Conservation (phyloP, 2,797 vertebrate genomes). For the Intellagama lesueurii region DNA sequence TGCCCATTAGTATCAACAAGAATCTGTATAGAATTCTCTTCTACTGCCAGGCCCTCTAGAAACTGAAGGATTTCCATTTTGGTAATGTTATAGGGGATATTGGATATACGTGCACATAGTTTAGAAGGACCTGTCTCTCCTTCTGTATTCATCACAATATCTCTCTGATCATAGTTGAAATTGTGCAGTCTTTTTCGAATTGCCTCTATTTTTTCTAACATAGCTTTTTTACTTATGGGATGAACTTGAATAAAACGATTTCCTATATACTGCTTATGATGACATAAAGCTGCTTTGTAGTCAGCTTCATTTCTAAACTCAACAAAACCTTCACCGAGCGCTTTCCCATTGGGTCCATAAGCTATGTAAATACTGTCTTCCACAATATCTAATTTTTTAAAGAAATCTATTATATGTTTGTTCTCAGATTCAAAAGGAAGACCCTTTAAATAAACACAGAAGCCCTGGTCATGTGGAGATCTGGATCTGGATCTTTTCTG, state of each 20-base stretch:
- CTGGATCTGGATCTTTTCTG: conserved; percentile 92
- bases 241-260: conserved; percentile 98
- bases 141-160: conserved; percentile 82
- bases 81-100: conserved; percentile 96
- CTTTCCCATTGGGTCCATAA: conserved; percentile 95
- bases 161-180: conserved; percentile 89
- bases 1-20: conserved; percentile 93
- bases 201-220: conserved; percentile 95
- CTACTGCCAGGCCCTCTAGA: conserved; percentile 91
- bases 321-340: conserved; percentile 97
- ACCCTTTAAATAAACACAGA: conserved; percentile 96
- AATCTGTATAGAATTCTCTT: conserved; percentile 92
- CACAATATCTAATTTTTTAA: conserved; percentile 93
- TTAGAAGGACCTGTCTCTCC: conserved; percentile 80
- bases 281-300: conserved; percentile 92
- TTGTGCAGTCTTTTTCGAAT: conserved; percentile 93
- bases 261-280: conserved; percentile 99
- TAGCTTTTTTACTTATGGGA: conserved; percentile 94
- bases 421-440: conserved; percentile 97
- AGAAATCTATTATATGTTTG: conserved; percentile 97
- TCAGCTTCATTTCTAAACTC: conserved; percentile 95
- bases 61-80: conserved; percentile 96
- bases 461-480: conserved; percentile 94
- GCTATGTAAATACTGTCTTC: conserved; percentile 98
- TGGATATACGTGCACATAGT: conserved; percentile 93